Evolutionary conservation across 2,888 invertebrate species (phyloP), one percentile per base, ranked within the genome.

Genomic region (Adelphocoris suturalis): DNA sequence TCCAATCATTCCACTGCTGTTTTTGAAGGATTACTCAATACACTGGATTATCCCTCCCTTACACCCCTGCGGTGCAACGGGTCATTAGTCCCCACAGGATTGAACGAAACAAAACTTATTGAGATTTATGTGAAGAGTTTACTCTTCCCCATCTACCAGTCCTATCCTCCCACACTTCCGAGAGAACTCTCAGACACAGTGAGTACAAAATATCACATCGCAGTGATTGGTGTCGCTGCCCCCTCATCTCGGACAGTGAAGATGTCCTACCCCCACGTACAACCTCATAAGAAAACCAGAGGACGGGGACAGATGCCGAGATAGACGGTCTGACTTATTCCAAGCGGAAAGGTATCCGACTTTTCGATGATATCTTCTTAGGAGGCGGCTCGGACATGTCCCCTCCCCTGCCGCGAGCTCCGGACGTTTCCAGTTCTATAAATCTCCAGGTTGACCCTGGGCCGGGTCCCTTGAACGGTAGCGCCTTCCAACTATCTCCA

Each of bases 401-500:
- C 68, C 68, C 68, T 19, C 19, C 19, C 12, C 68, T 23, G 23
- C 68, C 23, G 23, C 27, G 23, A 68, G 68, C 68, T 68, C 68
- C 23, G 68, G 68, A 68, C 23, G 68, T 68, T 68, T 68, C 68
- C 68, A 78, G 78, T 78, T 78, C 78, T 47, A 78, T 78, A 78
- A 78, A 78, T 78, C 78, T 78, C 27, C 68, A 23, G 46, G 78
- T n/a, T 68, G 68, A 68, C 68, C 23, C 68, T 68, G 68, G 68
- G 23, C 23, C 37, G 37, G 37, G 68, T 19, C 78, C 19, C 78
- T 37, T 78, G 78, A 78, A 78, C 78, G 78, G 78, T 78, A 78
- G 78, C 78, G 46, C 46, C 78, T 78, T 46, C 78, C 78, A 78
- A 78, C 78, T 78, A 78, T 78, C 78, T 78, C 78, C 46, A 78